These are phyloP conservation scores for Ylistrum balloti DNA, from an alignment of 1,140 invertebrate species.

Conservation along the genomic window DNA sequence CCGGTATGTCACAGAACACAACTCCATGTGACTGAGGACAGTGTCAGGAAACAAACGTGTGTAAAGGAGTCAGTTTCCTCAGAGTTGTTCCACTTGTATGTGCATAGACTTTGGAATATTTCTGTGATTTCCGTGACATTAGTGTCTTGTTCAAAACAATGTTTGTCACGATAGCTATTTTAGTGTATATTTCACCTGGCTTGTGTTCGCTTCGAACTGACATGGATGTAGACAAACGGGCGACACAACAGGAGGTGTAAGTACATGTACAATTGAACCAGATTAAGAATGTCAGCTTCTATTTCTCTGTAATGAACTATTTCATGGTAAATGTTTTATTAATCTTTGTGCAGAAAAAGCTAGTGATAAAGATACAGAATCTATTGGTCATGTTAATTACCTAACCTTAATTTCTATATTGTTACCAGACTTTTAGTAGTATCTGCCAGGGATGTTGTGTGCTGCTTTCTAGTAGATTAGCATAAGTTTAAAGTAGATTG, in stretches of 20 bases:
- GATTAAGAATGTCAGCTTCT: no score
- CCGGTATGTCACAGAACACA: not conserved
- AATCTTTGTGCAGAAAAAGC: no score
- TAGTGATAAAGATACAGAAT: no score
- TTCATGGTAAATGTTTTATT: no score
- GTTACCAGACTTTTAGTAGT: no score
- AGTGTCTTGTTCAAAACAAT: not conserved
- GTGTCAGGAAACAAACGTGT: not conserved
- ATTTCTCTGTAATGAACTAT: no score
- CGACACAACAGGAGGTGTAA: not conserved
- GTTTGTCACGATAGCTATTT: not conserved
- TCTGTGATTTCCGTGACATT: not conserved
- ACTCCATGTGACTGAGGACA: constrained; percentile 24
- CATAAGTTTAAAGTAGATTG: no score
- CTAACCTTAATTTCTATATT: no score
- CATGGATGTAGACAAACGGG: not conserved
- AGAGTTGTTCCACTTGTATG: not conserved
- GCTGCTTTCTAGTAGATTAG: no score
- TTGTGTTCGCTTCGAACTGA: not conserved
- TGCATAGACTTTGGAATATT: not conserved
- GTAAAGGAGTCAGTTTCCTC: not conserved
- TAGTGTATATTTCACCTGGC: not conserved
- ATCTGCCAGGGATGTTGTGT: no score
- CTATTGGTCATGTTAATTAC: no score
- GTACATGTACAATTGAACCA: no score